Evolutionary conservation across 2,888 invertebrate species (phyloP).

Genomic region (Hoplodrina ambigua): DNA sequence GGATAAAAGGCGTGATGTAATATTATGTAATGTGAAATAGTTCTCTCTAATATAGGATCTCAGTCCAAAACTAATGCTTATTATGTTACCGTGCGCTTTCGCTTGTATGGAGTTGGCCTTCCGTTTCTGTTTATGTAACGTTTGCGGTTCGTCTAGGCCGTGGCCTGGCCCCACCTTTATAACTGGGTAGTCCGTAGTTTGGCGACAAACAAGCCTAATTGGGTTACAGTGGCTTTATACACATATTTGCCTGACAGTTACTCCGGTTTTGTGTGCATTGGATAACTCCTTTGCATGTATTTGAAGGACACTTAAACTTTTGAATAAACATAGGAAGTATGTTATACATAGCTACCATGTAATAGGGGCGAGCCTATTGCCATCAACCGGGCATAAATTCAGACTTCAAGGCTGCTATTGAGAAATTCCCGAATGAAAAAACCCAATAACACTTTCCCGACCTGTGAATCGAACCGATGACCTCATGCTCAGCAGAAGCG

Average conservation of each 20-base stretch:
- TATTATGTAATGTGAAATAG: no score
- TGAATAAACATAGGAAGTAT: constrained; percentile 30
- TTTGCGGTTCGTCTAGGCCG: constrained; percentile 17
- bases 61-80: no score
- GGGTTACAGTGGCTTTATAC: constrained; percentile 26
- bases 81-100: no score
- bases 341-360: background rate
- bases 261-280: constrained; percentile 22
- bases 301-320: constrained; percentile 21
- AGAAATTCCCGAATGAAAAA: no score
- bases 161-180: constrained; percentile 19
- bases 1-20: no score
- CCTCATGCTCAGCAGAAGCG: no score
- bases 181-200: constrained; percentile 22
- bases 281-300: constrained; percentile 27
- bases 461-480: no score
- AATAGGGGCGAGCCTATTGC: no score
- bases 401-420: no score
- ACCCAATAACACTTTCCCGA: no score
- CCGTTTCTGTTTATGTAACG: background rate
- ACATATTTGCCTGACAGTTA: constrained; percentile 47
- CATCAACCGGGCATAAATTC: no score
- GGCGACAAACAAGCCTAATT: constrained; percentile 54
- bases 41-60: no score
- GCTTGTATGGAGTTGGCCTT: background rate